A percentile compares a stretch with the other conserved stretches of the same genome.
phyloP scores from a whole-genome alignment of 2,797 vertebrate species.

The Argentina silus region DNA sequence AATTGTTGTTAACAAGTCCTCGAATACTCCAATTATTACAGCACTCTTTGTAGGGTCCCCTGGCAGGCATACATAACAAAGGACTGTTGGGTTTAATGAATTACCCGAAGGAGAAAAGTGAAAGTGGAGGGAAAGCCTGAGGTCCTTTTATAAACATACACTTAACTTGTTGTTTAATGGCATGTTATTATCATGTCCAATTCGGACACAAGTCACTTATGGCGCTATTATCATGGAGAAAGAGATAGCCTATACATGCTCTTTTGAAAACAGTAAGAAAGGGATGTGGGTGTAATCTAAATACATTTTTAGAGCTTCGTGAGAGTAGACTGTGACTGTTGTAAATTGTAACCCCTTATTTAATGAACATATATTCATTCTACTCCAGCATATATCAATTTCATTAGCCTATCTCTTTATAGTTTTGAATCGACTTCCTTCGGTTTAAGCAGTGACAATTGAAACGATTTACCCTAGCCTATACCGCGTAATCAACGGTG shows the following conservation, averaged over 20 bases:
- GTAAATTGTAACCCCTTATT: not conserved
- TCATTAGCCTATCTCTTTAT: not conserved
- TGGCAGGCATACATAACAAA: slow-evolving; percentile 74
- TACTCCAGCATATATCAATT: not conserved
- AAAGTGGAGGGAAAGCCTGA: slow-evolving; percentile 49
- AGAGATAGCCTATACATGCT: slow-evolving; percentile 32
- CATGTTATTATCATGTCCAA: slow-evolving; percentile 63
- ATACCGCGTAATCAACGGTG: slow-evolving; percentile 67
- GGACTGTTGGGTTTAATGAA: slow-evolving; percentile 75
- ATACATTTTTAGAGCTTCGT: slow-evolving; percentile 21
- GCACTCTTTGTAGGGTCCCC: slow-evolving; percentile 58
- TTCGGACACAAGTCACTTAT: slow-evolving; percentile 64
- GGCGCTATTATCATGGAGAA: slow-evolving; percentile 67
- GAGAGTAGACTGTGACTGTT: not conserved
- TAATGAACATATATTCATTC: not conserved
- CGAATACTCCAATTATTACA: slow-evolving; percentile 77
- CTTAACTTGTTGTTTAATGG: slow-evolving; percentile 74
- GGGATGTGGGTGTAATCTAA: slow-evolving; percentile 26
- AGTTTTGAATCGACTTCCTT: not conserved
- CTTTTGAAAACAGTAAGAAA: slow-evolving; percentile 23
- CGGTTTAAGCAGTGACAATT: not conserved
- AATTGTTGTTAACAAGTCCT: slow-evolving; percentile 85
- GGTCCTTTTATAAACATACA: slow-evolving; percentile 73
- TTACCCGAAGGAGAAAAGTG: slow-evolving; percentile 72
- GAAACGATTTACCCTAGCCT: not conserved